Evolutionary conservation across 2,113 vertebrate species (phyloP).

Genomic region (Boulengeromyrus knoepffleri): DNA sequence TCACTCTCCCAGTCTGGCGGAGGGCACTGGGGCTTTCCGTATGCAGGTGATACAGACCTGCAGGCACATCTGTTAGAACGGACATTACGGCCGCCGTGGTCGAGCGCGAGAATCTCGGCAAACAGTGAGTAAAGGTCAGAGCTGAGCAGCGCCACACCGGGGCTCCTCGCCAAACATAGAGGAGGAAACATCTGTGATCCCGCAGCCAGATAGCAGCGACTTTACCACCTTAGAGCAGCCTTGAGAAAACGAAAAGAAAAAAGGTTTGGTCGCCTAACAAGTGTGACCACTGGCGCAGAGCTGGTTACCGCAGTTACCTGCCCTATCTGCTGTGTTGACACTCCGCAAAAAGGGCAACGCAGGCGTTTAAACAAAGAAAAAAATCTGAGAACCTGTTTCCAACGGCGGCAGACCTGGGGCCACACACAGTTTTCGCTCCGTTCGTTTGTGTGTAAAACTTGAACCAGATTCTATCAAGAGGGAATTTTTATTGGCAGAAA

Average conservation of each 20-base stretch:
- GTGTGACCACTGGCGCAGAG: neutral
- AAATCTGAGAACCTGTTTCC: conserved; percentile 3
- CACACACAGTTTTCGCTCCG: neutral
- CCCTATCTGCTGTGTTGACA: conserved; percentile 2
- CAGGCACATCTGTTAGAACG: neutral
- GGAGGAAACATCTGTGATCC: conserved; percentile 29
- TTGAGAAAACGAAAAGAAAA: conserved; percentile 28
- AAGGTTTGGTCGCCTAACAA: neutral
- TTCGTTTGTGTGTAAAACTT: no score
- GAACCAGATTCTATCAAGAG: neutral
- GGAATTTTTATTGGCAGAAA: neutral
- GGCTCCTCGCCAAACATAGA: conserved; percentile 42
- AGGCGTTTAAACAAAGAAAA: conserved; percentile 12
- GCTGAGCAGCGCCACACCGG: neutral
- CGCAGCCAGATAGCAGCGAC: conserved; percentile 19
- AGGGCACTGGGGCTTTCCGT: neutral
- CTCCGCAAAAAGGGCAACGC: neutral
- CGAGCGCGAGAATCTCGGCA: neutral
- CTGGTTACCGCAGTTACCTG: neutral
- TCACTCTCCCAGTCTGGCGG: neutral
- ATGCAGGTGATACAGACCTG: neutral
- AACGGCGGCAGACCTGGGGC: neutral
- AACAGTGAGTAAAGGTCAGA: neutral
- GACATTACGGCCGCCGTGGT: neutral
- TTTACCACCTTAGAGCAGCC: conserved; percentile 33